Conservation (phyloP, 2,113 vertebrate species). For the Dendrocopos noguchii region DNA sequence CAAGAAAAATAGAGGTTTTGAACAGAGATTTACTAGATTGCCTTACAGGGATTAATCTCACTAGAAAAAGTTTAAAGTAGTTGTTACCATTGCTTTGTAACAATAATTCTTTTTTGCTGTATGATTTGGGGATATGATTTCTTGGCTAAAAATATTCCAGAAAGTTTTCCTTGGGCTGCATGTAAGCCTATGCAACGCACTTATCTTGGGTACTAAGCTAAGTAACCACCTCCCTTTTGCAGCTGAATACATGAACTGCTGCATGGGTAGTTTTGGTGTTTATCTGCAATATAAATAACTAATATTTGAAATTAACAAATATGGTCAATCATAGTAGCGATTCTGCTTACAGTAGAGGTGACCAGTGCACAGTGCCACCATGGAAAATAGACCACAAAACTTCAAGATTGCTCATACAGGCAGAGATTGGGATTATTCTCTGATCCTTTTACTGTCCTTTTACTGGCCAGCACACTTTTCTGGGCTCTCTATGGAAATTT, state of each 20-base stretch:
- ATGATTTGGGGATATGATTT: background rate
- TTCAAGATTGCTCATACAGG: background rate
- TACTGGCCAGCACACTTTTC: too few relatives aligned
- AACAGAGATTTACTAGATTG: background rate
- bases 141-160: background rate
- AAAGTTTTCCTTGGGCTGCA: rapidly evolving
- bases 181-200: background rate
- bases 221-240: background rate
- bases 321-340: background rate
- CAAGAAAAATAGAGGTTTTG: background rate
- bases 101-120: background rate
- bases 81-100: background rate
- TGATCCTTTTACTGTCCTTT: background rate
- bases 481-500: background rate
- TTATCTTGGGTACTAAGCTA: background rate
- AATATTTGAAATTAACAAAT: background rate
- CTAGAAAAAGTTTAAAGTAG: background rate
- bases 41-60: slow-evolving; percentile 16
- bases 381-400: background rate
- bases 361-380: background rate
- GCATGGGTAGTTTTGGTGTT: background rate
- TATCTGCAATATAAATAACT: background rate
- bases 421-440: background rate
- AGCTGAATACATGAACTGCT: background rate
- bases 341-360: background rate